A percentile compares a stretch with the other conserved stretches of the same genome.
phyloP scores from a whole-genome alignment of 2,113 vertebrate genomes.

The Atherinomorus stipes region DNA sequence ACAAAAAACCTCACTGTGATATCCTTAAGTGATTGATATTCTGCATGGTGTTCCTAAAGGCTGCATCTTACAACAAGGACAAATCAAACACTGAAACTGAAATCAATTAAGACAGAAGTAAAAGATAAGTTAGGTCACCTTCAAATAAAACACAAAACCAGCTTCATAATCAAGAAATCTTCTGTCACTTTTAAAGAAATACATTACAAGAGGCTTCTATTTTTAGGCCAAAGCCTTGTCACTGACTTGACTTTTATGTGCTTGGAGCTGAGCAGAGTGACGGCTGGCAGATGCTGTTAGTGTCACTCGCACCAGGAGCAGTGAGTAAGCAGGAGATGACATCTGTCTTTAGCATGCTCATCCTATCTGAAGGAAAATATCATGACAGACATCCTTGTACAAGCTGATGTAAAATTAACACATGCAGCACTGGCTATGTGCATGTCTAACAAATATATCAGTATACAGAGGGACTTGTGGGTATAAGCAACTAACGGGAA shows the following conservation, averaged over 20 bases:
- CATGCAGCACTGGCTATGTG: not conserved
- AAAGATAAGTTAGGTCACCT: not conserved
- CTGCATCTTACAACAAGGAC: no score
- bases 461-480: not conserved
- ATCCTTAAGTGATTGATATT: no score
- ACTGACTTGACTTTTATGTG: not conserved
- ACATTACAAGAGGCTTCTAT: not conserved
- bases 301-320: conserved; percentile 28
- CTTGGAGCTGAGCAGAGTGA: conserved; percentile 9
- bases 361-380: conserved; percentile 2
- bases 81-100: no score
- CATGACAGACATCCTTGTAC: conserved; percentile 8
- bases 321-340: conserved; percentile 11
- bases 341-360: not conserved
- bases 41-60: no score
- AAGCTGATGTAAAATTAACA: not conserved
- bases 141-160: not conserved
- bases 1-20: no score
- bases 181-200: no score
- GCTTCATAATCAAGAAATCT: not conserved
- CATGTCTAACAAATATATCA: not conserved
- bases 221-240: conserved; percentile 12
- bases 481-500: not conserved
- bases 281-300: conserved; percentile 49
- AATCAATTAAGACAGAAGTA: not conserved